Evolutionary conservation across 2,797 vertebrate species (phyloP).

Genomic region (Pempheris klunzingeri): DNA sequence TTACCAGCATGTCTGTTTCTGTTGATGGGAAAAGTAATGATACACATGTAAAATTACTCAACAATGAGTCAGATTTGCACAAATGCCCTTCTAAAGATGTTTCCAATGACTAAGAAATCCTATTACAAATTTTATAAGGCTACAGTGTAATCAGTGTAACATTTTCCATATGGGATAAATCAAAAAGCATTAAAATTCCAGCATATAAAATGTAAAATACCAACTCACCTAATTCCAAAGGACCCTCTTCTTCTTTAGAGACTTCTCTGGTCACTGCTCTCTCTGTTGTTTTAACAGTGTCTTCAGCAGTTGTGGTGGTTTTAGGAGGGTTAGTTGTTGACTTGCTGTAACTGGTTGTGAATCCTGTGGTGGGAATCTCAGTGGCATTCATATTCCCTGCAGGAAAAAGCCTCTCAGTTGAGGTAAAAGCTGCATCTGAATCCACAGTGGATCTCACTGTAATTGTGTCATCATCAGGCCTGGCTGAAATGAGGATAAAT

Average conservation of each 20-base stretch:
- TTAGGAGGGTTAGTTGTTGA: conserved; percentile 33
- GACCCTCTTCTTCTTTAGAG: conserved; percentile 50
- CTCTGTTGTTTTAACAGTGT: conserved; percentile 37
- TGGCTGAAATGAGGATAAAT: not conserved
- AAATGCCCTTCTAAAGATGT: not conserved
- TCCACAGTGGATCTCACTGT: not conserved
- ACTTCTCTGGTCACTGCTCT: conserved; percentile 17
- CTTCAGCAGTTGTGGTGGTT: conserved; percentile 39
- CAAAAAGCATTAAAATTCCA: not conserved
- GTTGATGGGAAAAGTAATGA: not conserved
- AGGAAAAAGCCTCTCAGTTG: conserved; percentile 31
- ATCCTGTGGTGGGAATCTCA: conserved; percentile 30
- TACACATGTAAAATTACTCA: not conserved
- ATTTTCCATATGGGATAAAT: not conserved
- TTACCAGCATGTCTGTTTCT: not conserved
- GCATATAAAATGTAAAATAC: not conserved
- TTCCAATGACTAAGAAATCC: not conserved
- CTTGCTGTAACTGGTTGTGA: conserved; percentile 26
- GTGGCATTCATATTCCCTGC: conserved; percentile 19
- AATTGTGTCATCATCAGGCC: not conserved
- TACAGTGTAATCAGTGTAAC: not conserved
- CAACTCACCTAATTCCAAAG: conserved; percentile 72
- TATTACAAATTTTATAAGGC: not conserved
- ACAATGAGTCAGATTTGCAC: not conserved
- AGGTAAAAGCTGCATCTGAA: not conserved